These are phyloP conservation scores for Leptodactylus fallax DNA, from an alignment of 2,797 vertebrate genomes.

Conservation along the genomic window DNA sequence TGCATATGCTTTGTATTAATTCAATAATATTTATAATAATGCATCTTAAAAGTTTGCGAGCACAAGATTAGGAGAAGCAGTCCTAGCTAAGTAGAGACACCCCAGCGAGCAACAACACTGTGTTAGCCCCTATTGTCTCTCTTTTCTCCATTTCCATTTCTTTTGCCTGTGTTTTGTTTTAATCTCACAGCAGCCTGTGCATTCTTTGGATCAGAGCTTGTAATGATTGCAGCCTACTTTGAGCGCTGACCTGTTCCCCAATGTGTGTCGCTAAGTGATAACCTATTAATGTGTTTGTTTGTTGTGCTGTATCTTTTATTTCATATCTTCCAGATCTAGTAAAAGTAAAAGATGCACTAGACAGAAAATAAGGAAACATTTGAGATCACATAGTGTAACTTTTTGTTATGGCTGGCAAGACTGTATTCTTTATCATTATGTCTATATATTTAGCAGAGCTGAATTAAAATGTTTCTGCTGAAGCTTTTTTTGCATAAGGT, in stretches of 20 bases:
- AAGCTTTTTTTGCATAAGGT: background rate
- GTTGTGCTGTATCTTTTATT: constrained; percentile 33
- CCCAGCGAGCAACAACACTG: constrained; percentile 22
- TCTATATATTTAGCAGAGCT: background rate
- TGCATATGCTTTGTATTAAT: constrained; percentile 76
- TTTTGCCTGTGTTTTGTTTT: constrained; percentile 45
- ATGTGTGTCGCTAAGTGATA: constrained; percentile 44
- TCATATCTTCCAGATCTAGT: background rate
- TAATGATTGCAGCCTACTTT: constrained; percentile 51
- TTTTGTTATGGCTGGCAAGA: background rate
- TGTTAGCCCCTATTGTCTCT: constrained; percentile 7
- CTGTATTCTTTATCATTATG: background rate
- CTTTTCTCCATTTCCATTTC: constrained; percentile 45
- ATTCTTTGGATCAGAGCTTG: constrained; percentile 59
- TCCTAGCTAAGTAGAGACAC: constrained; percentile 19
- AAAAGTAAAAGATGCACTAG: background rate
- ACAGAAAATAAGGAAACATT: background rate
- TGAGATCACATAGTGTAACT: background rate
- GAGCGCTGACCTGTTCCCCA: constrained; percentile 48
- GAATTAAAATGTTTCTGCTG: background rate
- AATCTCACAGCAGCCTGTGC: constrained; percentile 51
- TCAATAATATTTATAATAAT: constrained; percentile 75
- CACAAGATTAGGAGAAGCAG: constrained; percentile 20
- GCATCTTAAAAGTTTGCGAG: constrained; percentile 56
- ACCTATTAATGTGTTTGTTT: constrained; percentile 52